phyloP scores from a whole-genome alignment of 2,797 vertebrate genomes.

The Neostethus bicornis region DNA sequence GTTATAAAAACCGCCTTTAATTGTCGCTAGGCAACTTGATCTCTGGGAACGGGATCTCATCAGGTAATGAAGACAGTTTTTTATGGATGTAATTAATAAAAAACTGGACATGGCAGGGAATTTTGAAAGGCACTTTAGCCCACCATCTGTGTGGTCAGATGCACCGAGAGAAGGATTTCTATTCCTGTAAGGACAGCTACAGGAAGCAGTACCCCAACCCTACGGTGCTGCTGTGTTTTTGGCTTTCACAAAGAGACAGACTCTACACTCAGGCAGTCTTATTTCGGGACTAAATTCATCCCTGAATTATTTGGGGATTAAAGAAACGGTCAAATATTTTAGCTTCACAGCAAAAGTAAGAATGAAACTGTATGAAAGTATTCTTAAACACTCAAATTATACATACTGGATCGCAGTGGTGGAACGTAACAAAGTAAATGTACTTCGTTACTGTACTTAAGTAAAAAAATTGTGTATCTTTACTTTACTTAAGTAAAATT shows the following conservation, averaged over 20 bases:
- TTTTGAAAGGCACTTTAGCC: background rate
- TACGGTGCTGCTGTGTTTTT: background rate
- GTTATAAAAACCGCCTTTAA: too few relatives aligned
- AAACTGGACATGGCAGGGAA: background rate
- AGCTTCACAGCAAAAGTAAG: background rate
- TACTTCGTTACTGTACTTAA: too few relatives aligned
- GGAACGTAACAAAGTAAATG: too few relatives aligned
- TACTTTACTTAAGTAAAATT: too few relatives aligned
- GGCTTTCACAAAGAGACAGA: background rate
- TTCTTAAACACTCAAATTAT: background rate
- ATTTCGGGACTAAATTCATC: background rate
- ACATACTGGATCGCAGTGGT: too few relatives aligned
- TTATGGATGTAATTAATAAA: background rate
- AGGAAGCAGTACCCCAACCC: too few relatives aligned
- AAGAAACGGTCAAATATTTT: background rate
- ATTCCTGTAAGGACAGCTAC: too few relatives aligned
- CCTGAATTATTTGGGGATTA: background rate
- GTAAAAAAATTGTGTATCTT: too few relatives aligned
- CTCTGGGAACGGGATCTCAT: background rate
- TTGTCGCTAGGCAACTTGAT: background rate
- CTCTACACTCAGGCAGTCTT: too few relatives aligned
- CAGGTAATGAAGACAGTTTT: background rate
- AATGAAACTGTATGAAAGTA: background rate
- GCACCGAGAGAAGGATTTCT: too few relatives aligned
- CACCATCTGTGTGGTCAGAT: too few relatives aligned